phyloP scores from a whole-genome alignment of 2,888 invertebrate species.

The Lasioglossum morio region DNA sequence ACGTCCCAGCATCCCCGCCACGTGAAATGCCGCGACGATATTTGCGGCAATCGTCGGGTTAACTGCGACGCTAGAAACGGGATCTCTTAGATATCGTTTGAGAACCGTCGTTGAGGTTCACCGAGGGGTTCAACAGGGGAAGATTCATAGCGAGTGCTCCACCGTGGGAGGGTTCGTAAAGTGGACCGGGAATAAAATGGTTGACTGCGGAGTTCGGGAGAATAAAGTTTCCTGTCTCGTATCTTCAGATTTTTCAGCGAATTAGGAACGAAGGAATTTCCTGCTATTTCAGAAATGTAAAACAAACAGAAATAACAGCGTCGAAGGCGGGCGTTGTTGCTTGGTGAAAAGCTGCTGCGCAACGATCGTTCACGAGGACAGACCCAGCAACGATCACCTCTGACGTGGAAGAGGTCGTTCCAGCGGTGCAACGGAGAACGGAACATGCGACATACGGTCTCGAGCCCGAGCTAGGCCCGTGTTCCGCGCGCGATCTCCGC shows the following conservation, averaged over 20 bases:
- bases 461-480: constrained; percentile 39
- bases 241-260: background rate
- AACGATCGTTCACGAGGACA: background rate
- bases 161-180: background rate
- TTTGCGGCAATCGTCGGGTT: constrained; percentile 44
- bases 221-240: background rate
- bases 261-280: background rate
- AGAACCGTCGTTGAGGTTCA: constrained; percentile 47
- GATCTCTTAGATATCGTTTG: constrained; percentile 24
- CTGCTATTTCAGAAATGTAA: background rate
- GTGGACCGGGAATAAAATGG: background rate
- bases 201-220: background rate
- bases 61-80: constrained; percentile 30
- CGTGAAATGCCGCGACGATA: constrained; percentile 38
- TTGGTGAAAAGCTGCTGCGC: background rate
- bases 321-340: background rate
- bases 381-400: constrained; percentile 6
- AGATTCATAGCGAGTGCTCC: background rate
- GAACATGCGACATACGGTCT: constrained; percentile 72
- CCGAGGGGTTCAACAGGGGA: background rate
- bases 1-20: constrained; percentile 30
- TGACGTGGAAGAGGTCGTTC: constrained; percentile 30
- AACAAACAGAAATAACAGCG: background rate
- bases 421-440: constrained; percentile 60
- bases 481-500: constrained; percentile 53